A percentile compares a stretch with the other conserved stretches of the same genome.
These are phyloP conservation scores for Anguilla rostrata DNA, from an alignment of 2,113 vertebrate species.

Conservation along the genomic window DNA sequence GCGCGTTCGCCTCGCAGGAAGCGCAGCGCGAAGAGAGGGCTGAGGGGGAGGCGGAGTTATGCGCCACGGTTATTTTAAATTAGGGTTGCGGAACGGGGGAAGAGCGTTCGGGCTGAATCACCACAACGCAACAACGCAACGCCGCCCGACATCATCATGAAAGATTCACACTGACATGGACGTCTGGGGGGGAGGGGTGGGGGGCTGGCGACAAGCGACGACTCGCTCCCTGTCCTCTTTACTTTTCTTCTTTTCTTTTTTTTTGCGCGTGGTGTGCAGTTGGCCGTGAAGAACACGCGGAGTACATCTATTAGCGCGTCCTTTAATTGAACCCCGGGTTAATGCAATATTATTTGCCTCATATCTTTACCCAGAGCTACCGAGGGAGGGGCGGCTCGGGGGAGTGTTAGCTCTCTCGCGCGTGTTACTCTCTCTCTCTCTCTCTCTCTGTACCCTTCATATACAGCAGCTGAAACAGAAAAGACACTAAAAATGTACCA, in stretches of 20 bases:
- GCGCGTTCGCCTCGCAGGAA: not conserved
- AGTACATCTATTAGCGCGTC: constrained; percentile 8
- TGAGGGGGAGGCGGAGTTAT: not conserved
- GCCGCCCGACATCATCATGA: not conserved
- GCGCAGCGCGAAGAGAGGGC: not conserved
- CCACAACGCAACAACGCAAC: not conserved
- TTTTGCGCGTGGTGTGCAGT: not conserved
- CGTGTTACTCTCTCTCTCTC: not conserved
- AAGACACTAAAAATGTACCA: no score
- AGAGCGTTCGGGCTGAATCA: constrained; percentile 4
- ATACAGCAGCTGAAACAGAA: no score
- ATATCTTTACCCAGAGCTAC: not conserved
- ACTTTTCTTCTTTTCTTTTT: no score
- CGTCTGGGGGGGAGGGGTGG: not conserved
- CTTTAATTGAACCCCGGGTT: not conserved
- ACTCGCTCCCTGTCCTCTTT: constrained; percentile 16
- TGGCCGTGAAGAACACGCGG: constrained; percentile 13
- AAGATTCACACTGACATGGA: constrained; percentile 24
- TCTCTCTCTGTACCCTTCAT: no score
- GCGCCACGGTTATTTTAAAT: not conserved
- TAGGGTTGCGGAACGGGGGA: not conserved
- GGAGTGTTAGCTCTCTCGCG: not conserved
- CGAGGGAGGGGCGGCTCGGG: constrained; percentile 9
- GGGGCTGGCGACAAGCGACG: not conserved
- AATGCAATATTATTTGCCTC: not conserved